Base-by-base conservation (phyloP, 1,140 invertebrate species). In the Cotesia glomerata region DNA sequence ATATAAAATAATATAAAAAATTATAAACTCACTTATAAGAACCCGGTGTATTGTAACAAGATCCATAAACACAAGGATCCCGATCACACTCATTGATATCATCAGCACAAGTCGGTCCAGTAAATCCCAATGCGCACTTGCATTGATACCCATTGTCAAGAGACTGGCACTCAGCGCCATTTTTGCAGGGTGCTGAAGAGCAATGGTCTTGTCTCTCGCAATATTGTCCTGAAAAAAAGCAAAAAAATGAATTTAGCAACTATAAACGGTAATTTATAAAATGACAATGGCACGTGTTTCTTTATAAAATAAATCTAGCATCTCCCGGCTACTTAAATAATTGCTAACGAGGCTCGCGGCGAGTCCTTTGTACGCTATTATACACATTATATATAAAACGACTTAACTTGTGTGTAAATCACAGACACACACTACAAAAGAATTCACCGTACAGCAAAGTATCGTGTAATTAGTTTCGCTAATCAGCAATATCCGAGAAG, bases 141-240 rank as follows among this genome's bases (percentile, higher is more conserved):
- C 96, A 98, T 74, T 91, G 90, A 88, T 94, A 97, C 51, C 90
- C 91, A 75, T 92, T 90, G 9, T 91, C 89, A 3, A 92, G 83
- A 0, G 94, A 94, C 1, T 89, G 90, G 80, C 96, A 98, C 71
- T 91, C 90, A 5, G 93, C 96, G 1, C 94, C 94, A 86, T 98
- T 96, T 74, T 92, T 89, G 84, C 96, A 98, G 0, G 93, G 96
- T 74, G 92, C 92, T 9, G 93, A 94, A 4, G 95, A 94, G 85
- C 96, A 98, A 81, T 96, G 91, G 85, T 97, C 95, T 83, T 94
- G 91, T 76, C 91, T 91, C 77, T 97, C 94, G 84, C 97, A 98
- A 82, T 94, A 92, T 70, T 90, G 89, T 39, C 97, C 96, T 96
- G 87, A 49, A 84, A 87, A 80, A 32, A 45, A 61, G 11, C 4